Evolutionary conservation across 2,888 invertebrate species (phyloP).

Genomic region (Drosophila longiperda): DNA sequence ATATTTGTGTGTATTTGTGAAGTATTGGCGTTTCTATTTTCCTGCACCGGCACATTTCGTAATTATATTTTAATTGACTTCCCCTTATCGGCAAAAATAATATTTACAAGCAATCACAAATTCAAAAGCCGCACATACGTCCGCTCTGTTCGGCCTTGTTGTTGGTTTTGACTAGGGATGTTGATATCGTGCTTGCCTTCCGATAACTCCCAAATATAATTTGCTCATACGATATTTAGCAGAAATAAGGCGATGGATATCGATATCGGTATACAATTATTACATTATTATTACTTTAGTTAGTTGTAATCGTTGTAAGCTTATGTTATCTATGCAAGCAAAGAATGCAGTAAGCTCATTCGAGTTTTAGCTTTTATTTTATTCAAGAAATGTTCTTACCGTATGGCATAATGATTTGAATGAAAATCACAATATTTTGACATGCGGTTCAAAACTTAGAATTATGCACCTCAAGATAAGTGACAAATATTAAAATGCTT

Average conservation of each 20-base stretch:
- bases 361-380: background rate
- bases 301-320: background rate
- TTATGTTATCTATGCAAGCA: background rate
- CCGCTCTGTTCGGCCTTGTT: conserved; percentile 51
- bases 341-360: background rate
- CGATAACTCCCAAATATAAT: conserved; percentile 9
- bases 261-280: conserved; percentile 3
- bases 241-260: background rate
- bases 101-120: conserved; percentile 43
- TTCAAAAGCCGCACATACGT: conserved; percentile 41
- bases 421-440: background rate
- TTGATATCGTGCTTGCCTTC: conserved; percentile 5
- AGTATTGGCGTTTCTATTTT: conserved; percentile 14
- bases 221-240: background rate
- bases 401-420: background rate
- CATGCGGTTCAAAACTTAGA: background rate
- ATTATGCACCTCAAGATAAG: background rate
- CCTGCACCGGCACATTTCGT: conserved; percentile 33
- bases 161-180: conserved; percentile 48
- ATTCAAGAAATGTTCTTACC: background rate
- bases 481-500: background rate
- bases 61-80: conserved; percentile 21
- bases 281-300: background rate
- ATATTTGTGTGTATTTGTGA: conserved; percentile 6
- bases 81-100: conserved; percentile 27